A percentile compares a stretch with the other conserved stretches of the same genome.
Conservation (phyloP, 37 sponge, comb jelly and placozoan species). For the Petrosia ficiformis region DNA sequence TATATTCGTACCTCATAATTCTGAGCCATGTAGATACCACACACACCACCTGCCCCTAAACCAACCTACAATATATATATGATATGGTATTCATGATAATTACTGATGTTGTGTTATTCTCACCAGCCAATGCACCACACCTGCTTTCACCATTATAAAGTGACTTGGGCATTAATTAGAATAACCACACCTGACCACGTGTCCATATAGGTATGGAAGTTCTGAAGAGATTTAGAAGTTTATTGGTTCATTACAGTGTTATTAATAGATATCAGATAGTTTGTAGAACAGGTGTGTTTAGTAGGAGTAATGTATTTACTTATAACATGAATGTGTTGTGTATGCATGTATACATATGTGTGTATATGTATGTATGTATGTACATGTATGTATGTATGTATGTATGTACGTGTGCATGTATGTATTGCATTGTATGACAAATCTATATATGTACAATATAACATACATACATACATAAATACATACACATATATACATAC, state of each 20-base stretch:
- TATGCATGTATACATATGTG: too few relatives aligned
- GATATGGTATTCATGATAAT: background rate
- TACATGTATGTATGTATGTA: too few relatives aligned
- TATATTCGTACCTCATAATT: conserved; percentile 61
- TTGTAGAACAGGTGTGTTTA: too few relatives aligned
- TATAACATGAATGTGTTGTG: too few relatives aligned
- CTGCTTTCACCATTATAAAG: background rate
- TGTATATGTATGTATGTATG: too few relatives aligned
- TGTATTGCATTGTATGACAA: too few relatives aligned
- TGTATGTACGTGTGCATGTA: too few relatives aligned
- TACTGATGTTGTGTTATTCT: background rate
- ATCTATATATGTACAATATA: too few relatives aligned
- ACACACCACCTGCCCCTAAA: conserved; percentile 35
- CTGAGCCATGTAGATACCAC: conserved; percentile 63
- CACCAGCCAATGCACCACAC: background rate
- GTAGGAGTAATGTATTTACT: too few relatives aligned
- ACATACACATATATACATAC: too few relatives aligned
- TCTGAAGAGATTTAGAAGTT: background rate
- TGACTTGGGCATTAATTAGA: too few relatives aligned
- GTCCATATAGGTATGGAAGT: background rate
- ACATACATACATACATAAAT: too few relatives aligned
- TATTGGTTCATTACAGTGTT: background rate
- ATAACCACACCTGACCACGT: background rate
- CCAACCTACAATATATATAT: conserved; percentile 35
- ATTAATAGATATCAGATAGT: background rate